Conservation (phyloP, 2,797 vertebrate species). For the Syncerus caffer region DNA sequence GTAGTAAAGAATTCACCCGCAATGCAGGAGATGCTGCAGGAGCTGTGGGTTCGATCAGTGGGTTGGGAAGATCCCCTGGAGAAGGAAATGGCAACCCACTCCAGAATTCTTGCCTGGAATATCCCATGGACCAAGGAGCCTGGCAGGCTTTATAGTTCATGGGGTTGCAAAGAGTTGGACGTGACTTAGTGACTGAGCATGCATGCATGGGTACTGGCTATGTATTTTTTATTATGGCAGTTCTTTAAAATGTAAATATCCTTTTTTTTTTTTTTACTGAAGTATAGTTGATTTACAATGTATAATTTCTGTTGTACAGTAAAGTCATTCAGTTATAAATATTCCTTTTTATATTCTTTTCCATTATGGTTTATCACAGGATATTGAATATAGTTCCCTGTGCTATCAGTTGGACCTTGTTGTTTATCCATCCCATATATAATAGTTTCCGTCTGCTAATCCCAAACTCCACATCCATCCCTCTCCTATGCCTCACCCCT, state of each 20-base stretch:
- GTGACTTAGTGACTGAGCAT: background rate
- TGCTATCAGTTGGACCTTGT: background rate
- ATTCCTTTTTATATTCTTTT: background rate
- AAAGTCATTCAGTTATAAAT: background rate
- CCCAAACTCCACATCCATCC: background rate
- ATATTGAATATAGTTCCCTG: background rate
- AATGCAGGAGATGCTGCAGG: background rate
- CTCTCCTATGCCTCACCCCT: background rate
- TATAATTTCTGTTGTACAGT: background rate
- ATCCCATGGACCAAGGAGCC: background rate
- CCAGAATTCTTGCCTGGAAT: background rate
- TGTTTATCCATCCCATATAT: background rate
- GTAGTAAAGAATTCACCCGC: background rate
- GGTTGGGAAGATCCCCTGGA: background rate
- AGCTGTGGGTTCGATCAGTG: background rate
- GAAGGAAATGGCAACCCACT: background rate
- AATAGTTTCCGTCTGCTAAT: background rate
- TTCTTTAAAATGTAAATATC: background rate
- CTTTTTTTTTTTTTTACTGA: background rate
- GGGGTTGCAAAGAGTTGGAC: background rate
- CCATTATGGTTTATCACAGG: background rate
- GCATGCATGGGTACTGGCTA: background rate
- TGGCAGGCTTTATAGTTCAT: background rate
- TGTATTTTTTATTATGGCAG: background rate
- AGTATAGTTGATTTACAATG: background rate